Conservation (phyloP, 2,113 vertebrate genomes). For the Chaetodon auriga region DNA sequence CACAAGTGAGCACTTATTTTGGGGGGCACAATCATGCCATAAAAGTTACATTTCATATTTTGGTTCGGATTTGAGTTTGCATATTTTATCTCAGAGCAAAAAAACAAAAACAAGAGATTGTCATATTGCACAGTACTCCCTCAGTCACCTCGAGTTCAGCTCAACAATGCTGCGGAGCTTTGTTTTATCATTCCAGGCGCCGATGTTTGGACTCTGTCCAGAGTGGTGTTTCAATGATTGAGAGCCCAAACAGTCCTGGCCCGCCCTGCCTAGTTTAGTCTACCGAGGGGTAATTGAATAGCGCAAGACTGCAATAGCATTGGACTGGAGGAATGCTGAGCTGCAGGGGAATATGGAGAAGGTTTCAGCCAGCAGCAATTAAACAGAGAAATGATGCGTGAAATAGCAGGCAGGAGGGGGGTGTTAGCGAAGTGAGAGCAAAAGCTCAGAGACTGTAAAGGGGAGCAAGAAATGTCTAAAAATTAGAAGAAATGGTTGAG, state of each 20-base stretch:
- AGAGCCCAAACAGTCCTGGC: slow-evolving; percentile 69
- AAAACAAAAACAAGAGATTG: slow-evolving; percentile 5
- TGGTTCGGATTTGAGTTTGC: not conserved
- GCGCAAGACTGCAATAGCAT: slow-evolving; percentile 70
- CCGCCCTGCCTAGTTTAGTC: slow-evolving; percentile 68
- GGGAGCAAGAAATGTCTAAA: slow-evolving; percentile 35
- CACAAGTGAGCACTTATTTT: not conserved
- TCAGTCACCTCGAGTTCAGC: slow-evolving; percentile 46
- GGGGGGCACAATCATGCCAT: not conserved
- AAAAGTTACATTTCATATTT: not conserved
- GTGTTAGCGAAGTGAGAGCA: slow-evolving; percentile 51
- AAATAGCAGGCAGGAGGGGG: slow-evolving; percentile 74
- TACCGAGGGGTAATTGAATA: slow-evolving; percentile 81
- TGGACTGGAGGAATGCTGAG: slow-evolving; percentile 76
- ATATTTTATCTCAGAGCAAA: slow-evolving; percentile 1
- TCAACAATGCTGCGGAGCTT: slow-evolving; percentile 35
- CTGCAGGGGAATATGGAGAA: slow-evolving; percentile 71
- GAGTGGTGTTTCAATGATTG: slow-evolving; percentile 69
- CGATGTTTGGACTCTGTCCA: slow-evolving; percentile 65
- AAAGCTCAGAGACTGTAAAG: slow-evolving; percentile 51
- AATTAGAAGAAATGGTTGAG: slow-evolving; percentile 20
- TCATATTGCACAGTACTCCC: not conserved
- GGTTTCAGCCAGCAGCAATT: slow-evolving; percentile 84
- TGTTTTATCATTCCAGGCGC: slow-evolving; percentile 52
- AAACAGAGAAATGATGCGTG: slow-evolving; percentile 85